Evolutionary conservation across 2,113 vertebrate species (phyloP), one percentile per base, ranked within the genome.

Genomic region (Artemisiospiza belli): DNA sequence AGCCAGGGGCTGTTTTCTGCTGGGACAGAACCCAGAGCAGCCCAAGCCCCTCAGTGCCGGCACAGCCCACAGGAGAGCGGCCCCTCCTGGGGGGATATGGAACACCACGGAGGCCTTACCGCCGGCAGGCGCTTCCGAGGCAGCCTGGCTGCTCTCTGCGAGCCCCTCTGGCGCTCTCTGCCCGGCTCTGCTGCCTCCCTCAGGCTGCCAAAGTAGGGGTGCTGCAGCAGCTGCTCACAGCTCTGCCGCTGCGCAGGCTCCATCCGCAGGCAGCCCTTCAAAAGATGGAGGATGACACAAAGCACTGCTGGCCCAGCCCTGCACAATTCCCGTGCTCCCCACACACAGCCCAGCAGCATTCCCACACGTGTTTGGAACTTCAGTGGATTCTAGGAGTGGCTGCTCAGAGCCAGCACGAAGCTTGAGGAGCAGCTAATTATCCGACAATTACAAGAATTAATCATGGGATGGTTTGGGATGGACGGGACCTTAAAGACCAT

Each of bases 161-260:
- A 28, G 2, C 91, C 52, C 73, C 97, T 98, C 5, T 98, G 97
- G 1, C 92, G 97, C 35, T 99, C 98, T 43, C 96, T 97, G 4
- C 97, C 95, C 30, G 85, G 75, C 35, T 98, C 96, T 1, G 83
- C 97, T 35, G 95, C 97, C 44, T 98, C 98, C 44, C 98, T 96
- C 27, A 98, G 94, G 96, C 98, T 98, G 95, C 99, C 98, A 72
- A 99, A 99, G 59, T 99, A 99, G 3, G 98, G 97, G 3, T 99
- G 99, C 68, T 98, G 98, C 89, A 99, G 97, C 70, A 99, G 98
- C 97, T 99, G 98, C 96, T 99, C 99, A 31, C 99, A 99, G 0
- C 96, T 98, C 91, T 98, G 96, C 59, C 99, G 98, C 97, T 99
- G 98, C 0, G 97, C 98, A 2, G 99, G 99, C 92, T 99, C 98